Evolutionary conservation across 2,113 vertebrate genomes (phyloP), one percentile per base, ranked within the genome.

Genomic region (Gymnarchus niloticus): DNA sequence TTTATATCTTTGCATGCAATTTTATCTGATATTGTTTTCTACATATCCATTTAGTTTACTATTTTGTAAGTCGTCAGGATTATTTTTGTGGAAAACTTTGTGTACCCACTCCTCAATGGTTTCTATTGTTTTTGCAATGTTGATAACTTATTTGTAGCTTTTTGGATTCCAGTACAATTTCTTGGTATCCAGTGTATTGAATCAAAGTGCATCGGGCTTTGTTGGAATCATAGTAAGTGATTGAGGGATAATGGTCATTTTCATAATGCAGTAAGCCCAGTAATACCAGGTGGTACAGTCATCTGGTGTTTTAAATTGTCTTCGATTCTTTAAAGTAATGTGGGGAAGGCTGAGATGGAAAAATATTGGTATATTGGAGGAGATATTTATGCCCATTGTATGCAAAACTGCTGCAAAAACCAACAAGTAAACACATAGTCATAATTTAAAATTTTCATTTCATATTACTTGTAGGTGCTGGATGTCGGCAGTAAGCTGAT

Each of bases 401-500:
- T 82, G 80, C 14, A 25, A 41, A 41, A 19, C 56, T 8, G 25
- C 12, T 41, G 51, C 10, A 82, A 41, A 82, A 56, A 51, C n/a
- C n/a, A 73, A n/a, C 28, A 56, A 12, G 44, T 25, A 37, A 17
- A n/a, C 5, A n/a, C 59, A 65, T 2, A 65, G 59, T 25, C n/a
- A 23, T n/a, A 54, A 33, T 81, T 49, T 81, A 56, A 25, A 82
- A 41, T 57, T 44, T 6, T 14, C n/a, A 21, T 57, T 81, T 12
- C 57, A n/a, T n/a, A 80, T n/a, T 88, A 56, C 83, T 56, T 77
- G 59, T 89, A 96, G 96, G 91, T 95, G 49, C 56, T 94, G 87
- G 95, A 96, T 87, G 94, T 93, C 65, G 96, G 95, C 0, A 89
- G 95, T 86, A 92, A 91, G 4, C 83, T 96, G 89, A 94, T 96